Evolutionary conservation across 92 coral and sea anemone genomes (phyloP), one percentile per base, ranked within the genome.

Genomic region (Galaxea fascicularis): DNA sequence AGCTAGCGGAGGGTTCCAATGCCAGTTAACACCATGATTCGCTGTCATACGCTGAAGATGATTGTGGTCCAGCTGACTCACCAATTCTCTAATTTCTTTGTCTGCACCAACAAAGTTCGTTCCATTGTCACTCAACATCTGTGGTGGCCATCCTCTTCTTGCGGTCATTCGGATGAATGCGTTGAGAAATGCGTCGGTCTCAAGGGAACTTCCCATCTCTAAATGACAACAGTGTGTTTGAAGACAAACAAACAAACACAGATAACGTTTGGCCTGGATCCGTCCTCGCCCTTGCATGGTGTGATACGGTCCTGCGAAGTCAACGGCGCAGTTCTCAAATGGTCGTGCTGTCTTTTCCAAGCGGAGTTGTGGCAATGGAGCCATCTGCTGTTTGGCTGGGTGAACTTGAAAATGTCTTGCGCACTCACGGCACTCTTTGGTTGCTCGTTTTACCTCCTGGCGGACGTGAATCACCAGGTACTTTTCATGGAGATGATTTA

Each of bases 31-130:
- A 11, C 91, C 91, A 21, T 86, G 47, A 66, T 57, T 82, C 7
- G 93, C 83, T 21, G 95, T 82, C 84, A 91, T 84, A 17, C 77
- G 74, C 60, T 49, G 29, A 64, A 89, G 82, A 65, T 72, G 85
- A 31, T 76, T 83, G 27, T 47, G 27, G 17, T 91, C 92, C 30
- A 91, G 73, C 67, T 80, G 87, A 35, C 85, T 60, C 46, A 92
- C 79, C 28, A 92, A 71, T 51, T 89, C 81, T 5, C 74, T 71
- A 4, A 86, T 76, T 56, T 92, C 88, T 46, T 83, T 73, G 7
- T 89, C 91, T 3, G 93, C 95, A 14, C 93, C 89, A 25, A 81
- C 87, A 57, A 90, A 90, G 54, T 88, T 93, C 16, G 65, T 81
- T 22, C 93, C 97, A 63, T 90, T 93, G 77, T 93, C 92, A 25